Evolutionary conservation across 2,113 vertebrate genomes (phyloP), one percentile per base, ranked within the genome.

Genomic region (Ictalurus punctatus): DNA sequence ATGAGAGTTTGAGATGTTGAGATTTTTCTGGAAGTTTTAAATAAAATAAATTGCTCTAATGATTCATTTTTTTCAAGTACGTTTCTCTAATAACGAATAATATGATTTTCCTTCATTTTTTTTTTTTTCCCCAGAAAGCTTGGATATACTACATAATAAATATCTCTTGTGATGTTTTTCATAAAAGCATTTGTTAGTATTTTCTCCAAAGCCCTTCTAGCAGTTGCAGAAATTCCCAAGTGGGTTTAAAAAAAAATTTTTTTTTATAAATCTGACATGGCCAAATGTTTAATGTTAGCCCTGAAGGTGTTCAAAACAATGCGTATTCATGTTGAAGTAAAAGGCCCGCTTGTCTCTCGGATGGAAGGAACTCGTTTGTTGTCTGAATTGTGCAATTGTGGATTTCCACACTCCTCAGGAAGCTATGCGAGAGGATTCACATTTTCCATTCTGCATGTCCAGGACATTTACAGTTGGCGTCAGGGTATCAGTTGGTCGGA

Each of bases 391-490:
- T 76, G 56, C 76, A 74, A 73, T 85, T 65, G 52, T 58, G 86
- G 86, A 88, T 92, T 87, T 79, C 65, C 73, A 87, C 65, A 79
- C 81, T 90, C 90, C 84, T 87, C 76, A 93, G 67, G 56, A 40
- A 90, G 95, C 94, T 48, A 93, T 95, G 90, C 83, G 92, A 92
- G 95, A 94, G 90, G 95, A 96, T 97, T 97, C 96, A 97, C 97
- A 96, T 97, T 97, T 97, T 97, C 96, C 97, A 96, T 96, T 96
- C 96, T 95, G 95, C 95, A 95, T 96, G 96, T 97, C 95, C 96
- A 96, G 96, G 96, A 96, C 96, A 96, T 97, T 97, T 97, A 96
- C 97, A 97, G 95, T 97, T 95, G 96, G 97, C 97, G 96, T 97
- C 97, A 97, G 96, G 96, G 95, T 96, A 96, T 96, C 95, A 94